These are phyloP conservation scores for Megalopta genalis DNA, from an alignment of 1,140 invertebrate species.

Conservation along the genomic window DNA sequence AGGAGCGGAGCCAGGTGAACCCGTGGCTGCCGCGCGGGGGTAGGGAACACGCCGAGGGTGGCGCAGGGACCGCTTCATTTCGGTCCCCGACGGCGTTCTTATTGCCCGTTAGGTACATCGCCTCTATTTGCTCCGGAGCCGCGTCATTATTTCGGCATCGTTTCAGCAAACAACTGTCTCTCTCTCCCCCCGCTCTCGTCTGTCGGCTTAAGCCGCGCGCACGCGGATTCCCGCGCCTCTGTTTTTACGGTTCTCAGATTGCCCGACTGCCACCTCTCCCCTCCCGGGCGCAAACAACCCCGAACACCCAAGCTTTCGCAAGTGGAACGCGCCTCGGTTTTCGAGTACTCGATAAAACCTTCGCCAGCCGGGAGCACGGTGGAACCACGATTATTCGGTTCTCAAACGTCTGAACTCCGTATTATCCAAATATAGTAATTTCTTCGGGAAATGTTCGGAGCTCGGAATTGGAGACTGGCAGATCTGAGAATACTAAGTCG, in stretches of 20 bases:
- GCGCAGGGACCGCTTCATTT: conserved; percentile 30
- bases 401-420: too few species aligned
- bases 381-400: too few species aligned
- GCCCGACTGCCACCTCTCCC: neutral
- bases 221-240: conserved; percentile 13
- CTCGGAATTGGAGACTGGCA: too few species aligned
- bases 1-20: too few species aligned
- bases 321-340: neutral
- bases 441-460: too few species aligned
- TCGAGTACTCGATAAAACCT: neutral
- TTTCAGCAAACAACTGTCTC: conserved; percentile 40
- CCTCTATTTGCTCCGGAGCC: conserved; percentile 12
- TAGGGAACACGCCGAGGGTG: neutral
- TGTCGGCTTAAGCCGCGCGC: neutral
- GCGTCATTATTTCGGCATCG: conserved; percentile 34
- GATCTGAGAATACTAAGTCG: too few species aligned
- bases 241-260: conserved; percentile 30
- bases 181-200: conserved; percentile 30
- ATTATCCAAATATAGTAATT: too few species aligned
- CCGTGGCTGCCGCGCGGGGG: too few species aligned
- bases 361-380: too few species aligned
- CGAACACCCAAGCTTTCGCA: neutral
- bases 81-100: conserved; percentile 26
- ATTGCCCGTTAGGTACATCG: conserved; percentile 35
- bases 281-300: neutral